Percentiles rank a stretch among this genome's conserved stretches.
These are phyloP conservation scores for Porites evermanni DNA, from an alignment of 92 coral and sea anemone genomes.

Conservation along the genomic window DNA sequence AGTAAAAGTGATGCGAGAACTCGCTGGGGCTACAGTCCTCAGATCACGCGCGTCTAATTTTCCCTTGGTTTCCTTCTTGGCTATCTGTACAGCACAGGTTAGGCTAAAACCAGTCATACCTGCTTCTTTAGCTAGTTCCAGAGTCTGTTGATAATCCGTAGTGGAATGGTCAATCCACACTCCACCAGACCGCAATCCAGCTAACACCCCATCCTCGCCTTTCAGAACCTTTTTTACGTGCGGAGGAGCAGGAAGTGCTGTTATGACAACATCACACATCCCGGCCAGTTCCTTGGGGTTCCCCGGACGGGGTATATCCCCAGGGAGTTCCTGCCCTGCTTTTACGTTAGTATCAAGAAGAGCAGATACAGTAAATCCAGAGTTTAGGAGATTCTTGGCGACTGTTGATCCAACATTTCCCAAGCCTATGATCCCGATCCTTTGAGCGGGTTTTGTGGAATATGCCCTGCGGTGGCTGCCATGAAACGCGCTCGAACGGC, in stretches of 20 bases:
- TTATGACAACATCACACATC: conserved; percentile 61
- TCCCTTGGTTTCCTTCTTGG: too few relatives aligned
- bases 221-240: conserved; percentile 66
- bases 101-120: not conserved
- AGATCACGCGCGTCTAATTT: too few relatives aligned
- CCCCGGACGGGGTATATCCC: conserved; percentile 34
- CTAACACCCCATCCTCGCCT: conserved; percentile 62
- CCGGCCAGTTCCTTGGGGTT: conserved; percentile 53
- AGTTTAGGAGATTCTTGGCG: conserved; percentile 51
- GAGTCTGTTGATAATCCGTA: conserved; percentile 71
- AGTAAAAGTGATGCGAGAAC: too few relatives aligned
- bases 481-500: not conserved
- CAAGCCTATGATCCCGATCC: conserved; percentile 68
- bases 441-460: conserved; percentile 19
- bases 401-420: conserved; percentile 72
- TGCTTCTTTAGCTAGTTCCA: conserved; percentile 63
- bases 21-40: too few relatives aligned
- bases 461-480: not conserved
- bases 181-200: conserved; percentile 42
- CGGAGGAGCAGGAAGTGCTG: conserved; percentile 80
- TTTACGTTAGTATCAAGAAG: conserved; percentile 39
- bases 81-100: too few relatives aligned
- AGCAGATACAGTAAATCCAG: conserved; percentile 56
- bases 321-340: conserved; percentile 45
- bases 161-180: conserved; percentile 82